These are phyloP conservation scores for Sitta europaea DNA, from an alignment of 2,113 vertebrate species.

Conservation along the genomic window DNA sequence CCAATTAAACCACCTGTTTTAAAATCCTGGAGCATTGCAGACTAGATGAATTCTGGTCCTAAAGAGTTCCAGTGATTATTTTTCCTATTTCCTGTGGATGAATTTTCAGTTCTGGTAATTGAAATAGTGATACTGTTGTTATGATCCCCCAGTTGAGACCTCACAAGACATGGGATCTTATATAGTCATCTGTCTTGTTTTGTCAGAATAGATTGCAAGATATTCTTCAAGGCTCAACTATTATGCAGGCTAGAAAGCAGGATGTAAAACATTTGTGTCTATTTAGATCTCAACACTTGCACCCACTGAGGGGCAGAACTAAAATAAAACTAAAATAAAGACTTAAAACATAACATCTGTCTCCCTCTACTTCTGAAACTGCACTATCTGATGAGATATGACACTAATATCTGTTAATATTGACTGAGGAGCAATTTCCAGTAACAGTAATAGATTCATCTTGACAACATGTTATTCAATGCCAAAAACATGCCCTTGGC, in stretches of 20 bases:
- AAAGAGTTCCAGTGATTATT: not conserved
- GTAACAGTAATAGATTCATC: not conserved
- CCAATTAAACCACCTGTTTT: not conserved
- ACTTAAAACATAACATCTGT: not conserved
- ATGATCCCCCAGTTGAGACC: not conserved
- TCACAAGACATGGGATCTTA: not conserved
- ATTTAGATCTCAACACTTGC: not conserved
- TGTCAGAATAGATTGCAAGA: not conserved
- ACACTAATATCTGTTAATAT: not conserved
- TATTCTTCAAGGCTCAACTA: not conserved
- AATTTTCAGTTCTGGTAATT: not conserved
- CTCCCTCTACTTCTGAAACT: not conserved
- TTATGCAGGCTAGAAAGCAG: not conserved
- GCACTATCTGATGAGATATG: not conserved
- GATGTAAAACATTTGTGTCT: not conserved
- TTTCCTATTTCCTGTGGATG: not conserved
- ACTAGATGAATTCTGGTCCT: not conserved
- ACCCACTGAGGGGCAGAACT: not conserved
- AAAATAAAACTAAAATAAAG: not conserved
- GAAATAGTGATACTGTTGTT: not conserved
- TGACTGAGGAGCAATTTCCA: not conserved
- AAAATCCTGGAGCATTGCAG: not conserved
- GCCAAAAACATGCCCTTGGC: not conserved
- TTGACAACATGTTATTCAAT: conserved; percentile 10
- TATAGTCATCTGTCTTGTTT: not conserved